Conservation (phyloP, 2,113 vertebrate genomes). For the Bubalus kerabau region DNA sequence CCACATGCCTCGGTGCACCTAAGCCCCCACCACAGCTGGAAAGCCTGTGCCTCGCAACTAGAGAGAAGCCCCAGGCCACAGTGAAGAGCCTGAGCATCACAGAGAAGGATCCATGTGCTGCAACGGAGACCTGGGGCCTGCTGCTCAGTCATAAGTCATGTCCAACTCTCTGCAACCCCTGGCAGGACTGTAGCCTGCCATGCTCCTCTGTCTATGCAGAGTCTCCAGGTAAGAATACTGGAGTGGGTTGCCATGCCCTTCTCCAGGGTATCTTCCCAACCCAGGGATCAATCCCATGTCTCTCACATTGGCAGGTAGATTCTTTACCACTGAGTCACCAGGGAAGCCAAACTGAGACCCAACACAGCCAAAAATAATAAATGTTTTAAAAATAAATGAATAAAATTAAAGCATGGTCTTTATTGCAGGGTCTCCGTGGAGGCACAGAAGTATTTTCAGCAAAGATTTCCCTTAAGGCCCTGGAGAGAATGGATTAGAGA, state of each 20-base stretch:
- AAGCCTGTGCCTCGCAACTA: neutral
- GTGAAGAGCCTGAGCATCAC: neutral
- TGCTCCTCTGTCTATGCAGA: neutral
- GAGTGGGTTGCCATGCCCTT: neutral
- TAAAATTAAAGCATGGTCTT: neutral
- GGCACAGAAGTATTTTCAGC: neutral
- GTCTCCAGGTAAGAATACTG: neutral
- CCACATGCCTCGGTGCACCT: neutral
- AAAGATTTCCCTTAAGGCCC: neutral
- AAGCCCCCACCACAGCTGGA: neutral
- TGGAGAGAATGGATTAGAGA: neutral
- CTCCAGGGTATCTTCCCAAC: neutral
- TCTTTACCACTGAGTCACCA: neutral
- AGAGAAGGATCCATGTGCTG: neutral
- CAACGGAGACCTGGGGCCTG: neutral
- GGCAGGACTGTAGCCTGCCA: neutral
- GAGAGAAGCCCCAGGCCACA: neutral
- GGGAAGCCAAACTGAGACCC: neutral
- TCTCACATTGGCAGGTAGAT: neutral
- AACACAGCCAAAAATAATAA: neutral
- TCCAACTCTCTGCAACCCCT: neutral
- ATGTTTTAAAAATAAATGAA: neutral
- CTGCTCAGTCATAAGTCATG: neutral
- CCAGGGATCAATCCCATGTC: neutral
- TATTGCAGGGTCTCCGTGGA: neutral